Percentiles rank a stretch among this genome's conserved stretches.
phyloP scores from a whole-genome alignment of 2,888 invertebrate species.

The Polietes domitor region DNA sequence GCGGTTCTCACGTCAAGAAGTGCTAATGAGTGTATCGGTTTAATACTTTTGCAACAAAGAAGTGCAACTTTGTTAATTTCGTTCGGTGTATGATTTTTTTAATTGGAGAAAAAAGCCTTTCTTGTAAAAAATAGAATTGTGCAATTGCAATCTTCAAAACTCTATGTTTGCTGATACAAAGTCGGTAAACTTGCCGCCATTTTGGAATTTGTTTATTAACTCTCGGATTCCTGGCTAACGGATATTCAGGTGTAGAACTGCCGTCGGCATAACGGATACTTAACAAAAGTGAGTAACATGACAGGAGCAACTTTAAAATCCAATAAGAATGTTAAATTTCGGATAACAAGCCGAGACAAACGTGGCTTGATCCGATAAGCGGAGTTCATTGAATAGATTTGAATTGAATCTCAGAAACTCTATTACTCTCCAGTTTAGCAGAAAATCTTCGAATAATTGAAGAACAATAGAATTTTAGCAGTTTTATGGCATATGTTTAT shows the following conservation, averaged over 20 bases:
- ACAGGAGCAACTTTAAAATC: too few relatives aligned
- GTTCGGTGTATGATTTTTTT: not conserved
- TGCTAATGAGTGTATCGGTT: not conserved
- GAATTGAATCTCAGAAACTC: too few relatives aligned
- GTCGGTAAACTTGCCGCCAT: not conserved
- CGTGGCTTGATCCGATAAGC: too few relatives aligned
- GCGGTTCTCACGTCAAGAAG: not conserved
- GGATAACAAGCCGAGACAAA: too few relatives aligned
- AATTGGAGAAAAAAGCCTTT: not conserved
- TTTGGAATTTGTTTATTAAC: constrained; percentile 5
- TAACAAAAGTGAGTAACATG: constrained; percentile 70
- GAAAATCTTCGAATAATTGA: too few relatives aligned
- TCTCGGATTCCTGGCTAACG: not conserved
- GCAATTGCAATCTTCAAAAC: not conserved
- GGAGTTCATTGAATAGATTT: too few relatives aligned
- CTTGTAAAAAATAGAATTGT: not conserved
- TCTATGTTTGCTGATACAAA: not conserved
- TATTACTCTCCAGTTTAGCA: too few relatives aligned
- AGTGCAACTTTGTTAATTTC: not conserved
- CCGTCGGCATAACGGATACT: constrained; percentile 78
- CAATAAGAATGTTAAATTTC: constrained; percentile 39
- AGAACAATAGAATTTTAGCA: too few relatives aligned
- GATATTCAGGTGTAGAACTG: constrained; percentile 2
- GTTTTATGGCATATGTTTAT: too few relatives aligned
- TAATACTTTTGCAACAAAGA: not conserved